phyloP scores from a whole-genome alignment of 2,113 vertebrate species.

The Pteronura brasiliensis region DNA sequence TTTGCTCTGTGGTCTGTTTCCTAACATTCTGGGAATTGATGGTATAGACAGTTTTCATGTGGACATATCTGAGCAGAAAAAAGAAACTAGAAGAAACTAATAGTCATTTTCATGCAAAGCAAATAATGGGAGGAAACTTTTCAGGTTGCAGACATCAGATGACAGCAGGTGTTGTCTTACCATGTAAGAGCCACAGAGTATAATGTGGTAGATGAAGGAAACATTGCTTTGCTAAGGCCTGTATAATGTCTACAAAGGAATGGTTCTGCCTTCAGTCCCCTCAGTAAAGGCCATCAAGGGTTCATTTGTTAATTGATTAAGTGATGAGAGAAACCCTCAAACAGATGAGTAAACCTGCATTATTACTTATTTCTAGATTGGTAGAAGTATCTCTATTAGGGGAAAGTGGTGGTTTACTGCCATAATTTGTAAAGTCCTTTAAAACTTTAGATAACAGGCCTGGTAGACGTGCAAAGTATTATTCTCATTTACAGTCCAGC shows the following conservation, averaged over 20 bases:
- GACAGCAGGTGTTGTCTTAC: neutral
- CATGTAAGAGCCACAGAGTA: neutral
- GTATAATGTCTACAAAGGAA: neutral
- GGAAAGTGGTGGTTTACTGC: neutral
- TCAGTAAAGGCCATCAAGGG: neutral
- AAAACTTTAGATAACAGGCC: slow-evolving; percentile 25
- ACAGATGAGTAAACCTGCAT: neutral
- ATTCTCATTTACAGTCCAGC: slow-evolving; percentile 44
- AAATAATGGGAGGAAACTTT: neutral
- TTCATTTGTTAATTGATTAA: neutral
- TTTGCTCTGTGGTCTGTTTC: neutral
- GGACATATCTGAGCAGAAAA: neutral
- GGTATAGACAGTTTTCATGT: neutral
- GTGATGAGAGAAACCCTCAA: neutral
- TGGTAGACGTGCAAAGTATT: slow-evolving; percentile 26
- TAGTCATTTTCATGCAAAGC: neutral
- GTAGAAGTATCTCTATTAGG: neutral
- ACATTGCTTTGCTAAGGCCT: neutral
- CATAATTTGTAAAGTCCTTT: slow-evolving; percentile 25
- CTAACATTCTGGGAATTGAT: neutral
- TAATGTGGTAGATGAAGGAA: neutral
- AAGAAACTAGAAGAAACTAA: neutral
- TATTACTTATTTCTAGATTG: neutral
- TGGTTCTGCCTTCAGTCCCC: neutral
- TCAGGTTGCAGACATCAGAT: neutral